A percentile compares a stretch with the other conserved stretches of the same genome.
These are phyloP conservation scores for Helicoverpa assulta DNA, from an alignment of 2,888 invertebrate species.

Conservation along the genomic window DNA sequence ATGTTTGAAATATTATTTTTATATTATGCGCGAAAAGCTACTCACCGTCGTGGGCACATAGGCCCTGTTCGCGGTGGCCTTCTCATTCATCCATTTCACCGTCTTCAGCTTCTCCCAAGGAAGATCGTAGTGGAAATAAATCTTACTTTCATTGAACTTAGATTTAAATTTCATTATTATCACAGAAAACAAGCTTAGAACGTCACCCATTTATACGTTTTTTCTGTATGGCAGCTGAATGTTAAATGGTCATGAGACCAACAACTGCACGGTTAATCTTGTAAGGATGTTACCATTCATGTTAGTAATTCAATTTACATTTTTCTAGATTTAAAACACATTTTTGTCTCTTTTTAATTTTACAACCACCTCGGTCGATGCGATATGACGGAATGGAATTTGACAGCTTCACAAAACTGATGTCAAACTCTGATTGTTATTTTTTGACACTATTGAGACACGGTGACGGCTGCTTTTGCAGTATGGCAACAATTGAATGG, in stretches of 20 bases:
- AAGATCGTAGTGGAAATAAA: conserved; percentile 85
- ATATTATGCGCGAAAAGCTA: conserved; percentile 38
- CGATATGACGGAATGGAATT: conserved; percentile 68
- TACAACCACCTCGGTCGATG: conserved; percentile 73
- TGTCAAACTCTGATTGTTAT: conserved; percentile 9
- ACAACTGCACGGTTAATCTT: conserved; percentile 73
- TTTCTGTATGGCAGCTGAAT: conserved; percentile 69
- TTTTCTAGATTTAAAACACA: conserved; percentile 70
- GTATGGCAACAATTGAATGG: conserved; percentile 4
- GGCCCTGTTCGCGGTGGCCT: conserved; percentile 93
- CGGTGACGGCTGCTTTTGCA: conserved; percentile 13
- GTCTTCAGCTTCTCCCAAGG: conserved; percentile 85
- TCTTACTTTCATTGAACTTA: conserved; percentile 86
- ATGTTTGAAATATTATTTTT: conserved; percentile 21
- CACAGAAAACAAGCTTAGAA: conserved; percentile 88
- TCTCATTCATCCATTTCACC: conserved; percentile 95
- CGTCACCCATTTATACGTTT: conserved; percentile 85
- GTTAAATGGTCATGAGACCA: conserved; percentile 84
- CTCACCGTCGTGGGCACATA: conserved; percentile 95
- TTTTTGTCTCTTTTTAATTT: conserved; percentile 56
- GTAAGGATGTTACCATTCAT: conserved; percentile 77
- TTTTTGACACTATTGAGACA: neutral
- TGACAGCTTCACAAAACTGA: conserved; percentile 30
- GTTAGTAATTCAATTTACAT: conserved; percentile 81
- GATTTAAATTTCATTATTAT: conserved; percentile 89